Conservation (phyloP, 1,140 invertebrate species). For the Helicoverpa zea region DNA sequence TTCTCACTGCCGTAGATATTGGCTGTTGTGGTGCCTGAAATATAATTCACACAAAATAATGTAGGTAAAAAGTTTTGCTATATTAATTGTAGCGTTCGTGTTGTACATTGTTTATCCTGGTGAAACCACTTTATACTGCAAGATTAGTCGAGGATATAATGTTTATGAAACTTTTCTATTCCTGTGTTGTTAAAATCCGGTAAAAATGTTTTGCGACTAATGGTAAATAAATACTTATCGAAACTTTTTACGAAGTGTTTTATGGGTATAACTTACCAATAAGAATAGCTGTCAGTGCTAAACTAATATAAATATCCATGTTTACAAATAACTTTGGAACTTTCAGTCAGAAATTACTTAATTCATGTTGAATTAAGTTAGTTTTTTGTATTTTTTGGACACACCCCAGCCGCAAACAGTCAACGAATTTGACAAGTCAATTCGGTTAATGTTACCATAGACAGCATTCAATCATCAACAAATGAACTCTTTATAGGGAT, state of each 20-base stretch:
- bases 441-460: neutral
- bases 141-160: no score
- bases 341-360: neutral
- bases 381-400: conserved; percentile 23
- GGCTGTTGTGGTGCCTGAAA: conserved; percentile 50
- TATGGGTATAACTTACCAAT: conserved; percentile 15
- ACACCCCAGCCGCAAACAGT: conserved; percentile 34
- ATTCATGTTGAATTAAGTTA: neutral
- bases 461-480: no score
- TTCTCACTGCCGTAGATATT: conserved; percentile 60
- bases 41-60: neutral
- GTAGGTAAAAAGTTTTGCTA: no score
- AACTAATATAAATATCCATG: conserved; percentile 2
- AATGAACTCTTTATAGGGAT: no score
- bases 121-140: no score
- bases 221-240: conserved; percentile 8
- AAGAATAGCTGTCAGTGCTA: neutral
- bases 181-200: neutral
- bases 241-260: conserved; percentile 8
- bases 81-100: no score
- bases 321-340: neutral
- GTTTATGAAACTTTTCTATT: no score
- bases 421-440: neutral
- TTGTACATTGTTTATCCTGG: no score
- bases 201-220: neutral